A percentile compares a stretch with the other conserved stretches of the same genome.
Conservation (phyloP, 2,113 vertebrate species). For the Strix uralensis region DNA sequence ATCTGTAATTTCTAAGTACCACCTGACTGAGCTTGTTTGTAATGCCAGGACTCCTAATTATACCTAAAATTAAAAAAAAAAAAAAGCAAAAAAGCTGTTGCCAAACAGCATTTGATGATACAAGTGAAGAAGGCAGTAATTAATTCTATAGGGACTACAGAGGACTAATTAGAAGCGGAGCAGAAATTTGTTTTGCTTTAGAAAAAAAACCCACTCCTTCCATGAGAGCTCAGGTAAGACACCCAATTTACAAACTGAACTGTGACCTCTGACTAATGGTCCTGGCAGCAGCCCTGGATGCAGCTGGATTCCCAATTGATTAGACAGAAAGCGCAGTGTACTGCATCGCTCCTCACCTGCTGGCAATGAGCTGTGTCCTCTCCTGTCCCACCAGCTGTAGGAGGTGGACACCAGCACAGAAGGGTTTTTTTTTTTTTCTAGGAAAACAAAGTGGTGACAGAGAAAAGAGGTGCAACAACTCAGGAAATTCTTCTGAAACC, state of each 20-base stretch:
- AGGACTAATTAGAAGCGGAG: conserved; percentile 43
- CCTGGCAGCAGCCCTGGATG: background rate
- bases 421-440: background rate
- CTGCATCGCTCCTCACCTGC: background rate
- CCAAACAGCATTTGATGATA: conserved; percentile 43
- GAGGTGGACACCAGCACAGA: background rate
- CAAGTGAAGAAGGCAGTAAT: conserved; percentile 22
- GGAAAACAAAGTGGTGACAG: background rate
- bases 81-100: background rate
- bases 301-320: background rate
- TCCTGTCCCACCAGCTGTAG: background rate
- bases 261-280: background rate
- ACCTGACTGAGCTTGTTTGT: background rate
- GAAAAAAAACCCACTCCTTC: background rate
- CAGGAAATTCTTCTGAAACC: background rate
- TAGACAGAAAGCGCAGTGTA: background rate
- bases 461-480: background rate
- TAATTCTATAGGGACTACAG: conserved; percentile 60
- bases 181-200: conserved; percentile 16
- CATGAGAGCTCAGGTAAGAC: background rate
- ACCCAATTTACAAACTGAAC: conserved; percentile 14
- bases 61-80: background rate
- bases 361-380: background rate
- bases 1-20: background rate
- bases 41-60: conserved; percentile 4